These are phyloP conservation scores for Ditylenchus dipsaci DNA, from an alignment of 1,140 invertebrate genomes.

Conservation along the genomic window DNA sequence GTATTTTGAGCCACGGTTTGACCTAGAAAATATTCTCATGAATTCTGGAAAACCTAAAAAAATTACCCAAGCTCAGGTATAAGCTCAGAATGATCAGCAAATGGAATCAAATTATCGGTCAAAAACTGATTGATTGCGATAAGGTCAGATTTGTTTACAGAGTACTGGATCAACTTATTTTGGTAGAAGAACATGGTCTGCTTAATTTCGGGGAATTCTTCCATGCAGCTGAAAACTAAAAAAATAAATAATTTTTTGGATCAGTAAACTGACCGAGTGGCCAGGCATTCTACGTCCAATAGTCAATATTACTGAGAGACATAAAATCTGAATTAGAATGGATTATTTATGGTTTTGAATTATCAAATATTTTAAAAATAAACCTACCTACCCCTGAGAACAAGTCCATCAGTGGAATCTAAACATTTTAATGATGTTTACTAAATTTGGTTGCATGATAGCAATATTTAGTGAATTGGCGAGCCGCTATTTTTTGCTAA, in stretches of 20 bases:
- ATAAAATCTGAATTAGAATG: conserved; percentile 16
- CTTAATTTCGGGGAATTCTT: conserved; percentile 28
- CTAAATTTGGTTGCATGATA: too few species aligned
- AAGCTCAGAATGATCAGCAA: conserved; percentile 28
- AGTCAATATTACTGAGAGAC: conserved; percentile 20
- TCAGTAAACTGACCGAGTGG: conserved; percentile 2
- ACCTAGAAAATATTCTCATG: not conserved
- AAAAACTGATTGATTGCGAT: conserved; percentile 29
- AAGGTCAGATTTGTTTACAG: conserved; percentile 21
- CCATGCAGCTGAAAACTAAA: conserved; percentile 6
- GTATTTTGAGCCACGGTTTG: conserved; percentile 5
- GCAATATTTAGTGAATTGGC: too few species aligned
- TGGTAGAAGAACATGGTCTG: conserved; percentile 34
- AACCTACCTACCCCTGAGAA: conserved; percentile 22
- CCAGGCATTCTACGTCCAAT: conserved; percentile 35
- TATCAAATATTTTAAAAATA: too few species aligned
- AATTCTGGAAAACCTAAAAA: not conserved
- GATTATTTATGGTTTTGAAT: too few species aligned
- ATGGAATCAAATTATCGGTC: conserved; percentile 28
- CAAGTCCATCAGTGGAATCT: conserved; percentile 34
- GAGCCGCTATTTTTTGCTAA: too few species aligned
- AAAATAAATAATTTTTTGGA: conserved; percentile 4
- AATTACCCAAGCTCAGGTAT: conserved; percentile 10
- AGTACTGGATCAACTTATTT: conserved; percentile 32
- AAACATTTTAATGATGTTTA: too few species aligned